These are phyloP conservation scores for Araneus ventricosus DNA, from an alignment of 1,140 invertebrate genomes.

Conservation along the genomic window DNA sequence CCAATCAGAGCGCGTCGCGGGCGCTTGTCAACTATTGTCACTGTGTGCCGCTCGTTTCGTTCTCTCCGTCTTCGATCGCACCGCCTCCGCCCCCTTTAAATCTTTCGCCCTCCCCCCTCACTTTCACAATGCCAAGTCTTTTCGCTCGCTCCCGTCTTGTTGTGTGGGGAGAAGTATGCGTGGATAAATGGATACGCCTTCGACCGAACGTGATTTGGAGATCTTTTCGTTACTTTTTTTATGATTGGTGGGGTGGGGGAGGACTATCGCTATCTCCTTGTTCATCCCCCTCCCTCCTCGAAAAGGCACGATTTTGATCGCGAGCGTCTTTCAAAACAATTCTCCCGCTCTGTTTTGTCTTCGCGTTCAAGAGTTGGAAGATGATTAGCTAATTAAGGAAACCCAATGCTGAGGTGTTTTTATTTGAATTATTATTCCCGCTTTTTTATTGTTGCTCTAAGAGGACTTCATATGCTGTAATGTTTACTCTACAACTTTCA, in stretches of 20 bases:
- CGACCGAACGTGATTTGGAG: slow-evolving; percentile 57
- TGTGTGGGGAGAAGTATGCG: neutral
- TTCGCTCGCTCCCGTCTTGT: neutral
- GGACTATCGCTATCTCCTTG: neutral
- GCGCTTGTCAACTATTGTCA: slow-evolving; percentile 76
- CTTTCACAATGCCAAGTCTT: slow-evolving; percentile 22
- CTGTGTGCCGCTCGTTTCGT: slow-evolving; percentile 35
- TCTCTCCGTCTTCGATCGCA: slow-evolving; percentile 38
- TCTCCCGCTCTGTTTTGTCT: neutral
- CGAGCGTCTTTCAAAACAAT: slow-evolving; percentile 30
- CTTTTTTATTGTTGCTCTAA: neutral
- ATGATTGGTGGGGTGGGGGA: neutral
- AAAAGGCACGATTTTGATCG: neutral
- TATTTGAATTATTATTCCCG: neutral
- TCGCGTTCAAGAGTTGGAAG: neutral
- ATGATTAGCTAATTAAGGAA: slow-evolving; percentile 25
- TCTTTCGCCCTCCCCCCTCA: neutral
- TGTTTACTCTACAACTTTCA: too few relatives aligned
- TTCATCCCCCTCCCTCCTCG: neutral
- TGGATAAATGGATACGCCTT: slow-evolving; percentile 69
- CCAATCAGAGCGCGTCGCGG: slow-evolving; percentile 74
- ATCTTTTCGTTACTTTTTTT: neutral
- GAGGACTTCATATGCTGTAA: too few relatives aligned
- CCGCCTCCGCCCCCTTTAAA: slow-evolving; percentile 57
- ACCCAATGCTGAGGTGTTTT: neutral